These are phyloP conservation scores for Eulacestoma nigropectus DNA, from an alignment of 2,113 vertebrate genomes.

Conservation along the genomic window DNA sequence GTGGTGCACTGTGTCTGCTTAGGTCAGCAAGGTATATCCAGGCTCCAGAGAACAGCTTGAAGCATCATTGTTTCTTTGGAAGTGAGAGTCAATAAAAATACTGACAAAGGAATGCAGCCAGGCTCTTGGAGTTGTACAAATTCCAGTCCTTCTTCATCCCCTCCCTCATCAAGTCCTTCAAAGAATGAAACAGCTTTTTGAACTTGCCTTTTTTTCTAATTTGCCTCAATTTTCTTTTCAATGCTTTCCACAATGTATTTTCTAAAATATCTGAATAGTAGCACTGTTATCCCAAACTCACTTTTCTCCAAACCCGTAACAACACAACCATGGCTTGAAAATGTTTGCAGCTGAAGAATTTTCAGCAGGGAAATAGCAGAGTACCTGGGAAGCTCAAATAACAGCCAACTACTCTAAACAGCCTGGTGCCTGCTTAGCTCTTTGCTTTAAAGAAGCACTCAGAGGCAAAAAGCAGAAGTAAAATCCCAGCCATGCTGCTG, in stretches of 20 bases:
- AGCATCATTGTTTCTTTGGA: neutral
- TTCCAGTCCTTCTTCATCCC: slow-evolving; percentile 1
- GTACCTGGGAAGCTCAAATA: neutral
- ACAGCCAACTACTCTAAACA: neutral
- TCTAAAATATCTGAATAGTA: neutral
- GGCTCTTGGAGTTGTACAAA: neutral
- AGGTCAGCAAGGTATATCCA: neutral
- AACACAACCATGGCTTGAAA: neutral
- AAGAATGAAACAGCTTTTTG: neutral
- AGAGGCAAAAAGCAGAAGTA: neutral
- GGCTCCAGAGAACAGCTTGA: neutral
- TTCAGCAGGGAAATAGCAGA: neutral
- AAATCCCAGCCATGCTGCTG: neutral
- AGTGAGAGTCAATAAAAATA: slow-evolving; percentile 28
- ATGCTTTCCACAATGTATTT: neutral
- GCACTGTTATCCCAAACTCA: neutral
- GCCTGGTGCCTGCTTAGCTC: neutral
- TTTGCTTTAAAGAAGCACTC: neutral
- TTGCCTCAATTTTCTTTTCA: neutral
- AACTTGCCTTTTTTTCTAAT: neutral
- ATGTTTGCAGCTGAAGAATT: neutral
- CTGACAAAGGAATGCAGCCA: slow-evolving; percentile 4
- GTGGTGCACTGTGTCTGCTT: neutral
- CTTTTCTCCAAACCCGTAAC: neutral
- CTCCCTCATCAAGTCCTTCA: neutral